Evolutionary conservation across 2,797 vertebrate genomes (phyloP), one percentile per base, ranked within the genome.

Genomic region (Amblyopsis hoosieri): DNA sequence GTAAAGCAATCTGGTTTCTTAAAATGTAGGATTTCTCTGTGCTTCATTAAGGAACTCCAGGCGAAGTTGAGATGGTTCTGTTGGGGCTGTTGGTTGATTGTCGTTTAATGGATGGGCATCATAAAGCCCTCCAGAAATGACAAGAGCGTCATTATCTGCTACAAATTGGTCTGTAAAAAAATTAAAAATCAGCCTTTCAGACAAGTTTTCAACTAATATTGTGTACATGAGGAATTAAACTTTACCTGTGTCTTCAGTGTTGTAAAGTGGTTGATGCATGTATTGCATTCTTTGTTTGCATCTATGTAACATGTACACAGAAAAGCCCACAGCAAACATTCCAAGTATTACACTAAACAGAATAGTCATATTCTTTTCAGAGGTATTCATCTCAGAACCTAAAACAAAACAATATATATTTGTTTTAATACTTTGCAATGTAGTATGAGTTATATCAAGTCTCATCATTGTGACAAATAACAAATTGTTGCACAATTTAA

Each of bases 41-140:
- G 64, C 23, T 80, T 83, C 89, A 47, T 82, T 68, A 74, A 92
- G 69, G 60, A 93, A 92, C 75, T 91, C 86, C 1, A 94, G 81
- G 45, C 75, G 80, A 67, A 93, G 87, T 19, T 88, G 84, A 31
- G 89, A 77, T 56, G 79, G 66, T 2, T 92, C 85, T 12, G 78
- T 81, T 19, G 80, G 71, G 60, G 47, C 71, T 57, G 83, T 85
- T 61, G 90, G 84, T 54, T 79, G 31, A 9, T 87, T 81, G 68
- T 94, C 91, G 23, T 89, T 89, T 78, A 91, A 89, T 45, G 84
- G 70, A 71, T 90, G 84, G 60, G 79, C 90, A 61, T 94, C 89
- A 57, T 93, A 91, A 62, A 94, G 90, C 69, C 90, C 91, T 80
- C 91, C 88, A 69, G 93, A 93, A 83, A 93, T 91, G 1, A 90